Conservation (phyloP, 2,797 vertebrate genomes). For the Delichon dasypus region DNA sequence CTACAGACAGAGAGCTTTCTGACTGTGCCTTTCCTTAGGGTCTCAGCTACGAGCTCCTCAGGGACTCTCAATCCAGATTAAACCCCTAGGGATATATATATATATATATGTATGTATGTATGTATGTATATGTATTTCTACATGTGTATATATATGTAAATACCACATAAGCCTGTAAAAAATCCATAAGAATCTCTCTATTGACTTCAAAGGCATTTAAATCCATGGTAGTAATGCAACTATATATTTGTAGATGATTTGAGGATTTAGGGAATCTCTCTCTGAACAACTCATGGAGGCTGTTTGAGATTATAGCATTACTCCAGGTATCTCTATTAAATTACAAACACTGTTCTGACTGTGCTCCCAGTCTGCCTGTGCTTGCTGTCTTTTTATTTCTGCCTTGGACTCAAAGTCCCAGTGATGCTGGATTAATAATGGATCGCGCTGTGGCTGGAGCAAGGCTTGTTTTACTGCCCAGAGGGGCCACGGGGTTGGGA, state of each 20-base stretch:
- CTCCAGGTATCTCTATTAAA: slow-evolving; percentile 51
- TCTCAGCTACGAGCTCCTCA: not conserved
- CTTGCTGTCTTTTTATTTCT: slow-evolving; percentile 51
- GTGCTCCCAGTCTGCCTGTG: not conserved
- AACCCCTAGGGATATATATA: not conserved
- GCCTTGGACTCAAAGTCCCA: slow-evolving; percentile 16
- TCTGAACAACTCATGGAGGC: slow-evolving; percentile 2
- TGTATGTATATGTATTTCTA: not conserved
- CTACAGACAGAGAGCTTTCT: not conserved
- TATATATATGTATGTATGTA: not conserved
- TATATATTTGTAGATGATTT: slow-evolving; percentile 46
- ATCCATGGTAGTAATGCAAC: slow-evolving; percentile 17
- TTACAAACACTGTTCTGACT: slow-evolving; percentile 13
- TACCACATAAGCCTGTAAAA: not conserved
- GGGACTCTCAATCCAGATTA: not conserved
- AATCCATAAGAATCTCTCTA: not conserved
- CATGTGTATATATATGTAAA: not conserved
- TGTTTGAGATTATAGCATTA: slow-evolving; percentile 26
- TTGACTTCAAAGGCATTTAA: slow-evolving; percentile 49
- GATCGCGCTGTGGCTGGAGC: not conserved
- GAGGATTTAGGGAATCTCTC: slow-evolving; percentile 48
- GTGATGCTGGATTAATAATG: slow-evolving; percentile 45
- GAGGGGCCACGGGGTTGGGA: not conserved
- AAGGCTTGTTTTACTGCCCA: not conserved
- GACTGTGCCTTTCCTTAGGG: not conserved